A percentile compares a stretch with the other conserved stretches of the same genome.
Conservation (phyloP, 1,140 invertebrate species). For the Aphaenogaster ashmeadi region DNA sequence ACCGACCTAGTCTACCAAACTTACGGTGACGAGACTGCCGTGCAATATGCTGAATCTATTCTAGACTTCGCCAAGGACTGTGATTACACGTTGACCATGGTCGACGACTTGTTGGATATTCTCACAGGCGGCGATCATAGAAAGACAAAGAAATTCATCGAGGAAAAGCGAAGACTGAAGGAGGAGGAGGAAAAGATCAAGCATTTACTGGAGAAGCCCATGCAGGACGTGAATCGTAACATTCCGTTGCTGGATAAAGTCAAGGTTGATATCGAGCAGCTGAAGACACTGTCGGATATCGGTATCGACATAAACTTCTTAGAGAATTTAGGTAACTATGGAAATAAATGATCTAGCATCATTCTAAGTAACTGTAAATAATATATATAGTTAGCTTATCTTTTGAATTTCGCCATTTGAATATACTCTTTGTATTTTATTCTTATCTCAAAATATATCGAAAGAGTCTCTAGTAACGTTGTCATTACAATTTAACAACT, state of each 20-base stretch:
- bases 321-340: slow-evolving; percentile 90
- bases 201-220: slow-evolving; percentile 87
- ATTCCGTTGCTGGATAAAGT: slow-evolving; percentile 87
- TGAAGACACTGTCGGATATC: slow-evolving; percentile 91
- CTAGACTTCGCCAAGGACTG: slow-evolving; percentile 94
- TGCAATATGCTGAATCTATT: slow-evolving; percentile 95
- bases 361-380: not conserved
- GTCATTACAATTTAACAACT: slow-evolving; percentile 10
- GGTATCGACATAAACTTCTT: slow-evolving; percentile 96
- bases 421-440: slow-evolving; percentile 37
- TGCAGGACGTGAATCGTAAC: slow-evolving; percentile 86
- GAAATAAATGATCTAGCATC: not conserved
- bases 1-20: slow-evolving; percentile 96
- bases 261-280: slow-evolving; percentile 92
- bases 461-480: not conserved
- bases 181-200: slow-evolving; percentile 90
- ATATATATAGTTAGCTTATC: slow-evolving; percentile 7
- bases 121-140: slow-evolving; percentile 95
- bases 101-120: slow-evolving; percentile 94
- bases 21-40: slow-evolving; percentile 96
- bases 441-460: slow-evolving; percentile 19
- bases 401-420: slow-evolving; percentile 27
- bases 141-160: slow-evolving; percentile 91
- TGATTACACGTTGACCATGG: slow-evolving; percentile 93
- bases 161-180: slow-evolving; percentile 89